phyloP scores from a whole-genome alignment of 2,888 invertebrate species.

The Malthinus flaveolus region DNA sequence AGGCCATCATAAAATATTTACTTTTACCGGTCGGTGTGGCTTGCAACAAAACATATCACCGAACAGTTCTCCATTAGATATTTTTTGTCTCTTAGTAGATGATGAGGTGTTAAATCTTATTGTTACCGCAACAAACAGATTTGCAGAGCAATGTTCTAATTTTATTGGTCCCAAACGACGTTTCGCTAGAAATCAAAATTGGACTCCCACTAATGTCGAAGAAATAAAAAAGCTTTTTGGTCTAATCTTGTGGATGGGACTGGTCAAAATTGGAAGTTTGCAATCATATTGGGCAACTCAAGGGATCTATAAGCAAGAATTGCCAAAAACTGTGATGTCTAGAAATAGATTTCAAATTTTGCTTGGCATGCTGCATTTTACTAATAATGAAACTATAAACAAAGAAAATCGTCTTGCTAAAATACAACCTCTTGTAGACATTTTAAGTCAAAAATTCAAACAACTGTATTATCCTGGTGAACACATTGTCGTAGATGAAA shows the following conservation, averaged over 20 bases:
- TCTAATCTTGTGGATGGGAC: constrained; percentile 21
- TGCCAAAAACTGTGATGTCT: constrained; percentile 17
- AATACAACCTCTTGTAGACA: constrained; percentile 20
- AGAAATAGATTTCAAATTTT: constrained; percentile 23
- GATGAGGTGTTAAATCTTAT: neutral
- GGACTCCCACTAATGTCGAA: constrained; percentile 17
- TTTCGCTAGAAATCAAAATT: constrained; percentile 7
- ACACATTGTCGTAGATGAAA: constrained; percentile 23
- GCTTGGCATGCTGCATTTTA: constrained; percentile 23
- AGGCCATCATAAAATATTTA: neutral
- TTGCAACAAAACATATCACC: neutral
- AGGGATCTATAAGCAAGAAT: constrained; percentile 12
- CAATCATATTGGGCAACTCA: constrained; percentile 9
- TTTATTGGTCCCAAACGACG: too few relatives aligned
- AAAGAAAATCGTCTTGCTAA: constrained; percentile 17
- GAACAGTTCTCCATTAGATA: neutral
- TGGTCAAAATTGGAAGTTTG: constrained; percentile 11
- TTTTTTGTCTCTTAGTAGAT: neutral
- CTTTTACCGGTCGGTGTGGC: neutral
- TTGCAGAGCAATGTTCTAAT: too few relatives aligned
- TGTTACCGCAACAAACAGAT: too few relatives aligned
- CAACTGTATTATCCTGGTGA: constrained; percentile 13
- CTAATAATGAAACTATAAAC: constrained; percentile 23
- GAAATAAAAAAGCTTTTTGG: constrained; percentile 24
- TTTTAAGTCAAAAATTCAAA: constrained; percentile 18